A percentile compares a stretch with the other conserved stretches of the same genome.
Evolutionary conservation across 1,140 invertebrate species (phyloP).

Genomic region (Orchesella cincta): DNA sequence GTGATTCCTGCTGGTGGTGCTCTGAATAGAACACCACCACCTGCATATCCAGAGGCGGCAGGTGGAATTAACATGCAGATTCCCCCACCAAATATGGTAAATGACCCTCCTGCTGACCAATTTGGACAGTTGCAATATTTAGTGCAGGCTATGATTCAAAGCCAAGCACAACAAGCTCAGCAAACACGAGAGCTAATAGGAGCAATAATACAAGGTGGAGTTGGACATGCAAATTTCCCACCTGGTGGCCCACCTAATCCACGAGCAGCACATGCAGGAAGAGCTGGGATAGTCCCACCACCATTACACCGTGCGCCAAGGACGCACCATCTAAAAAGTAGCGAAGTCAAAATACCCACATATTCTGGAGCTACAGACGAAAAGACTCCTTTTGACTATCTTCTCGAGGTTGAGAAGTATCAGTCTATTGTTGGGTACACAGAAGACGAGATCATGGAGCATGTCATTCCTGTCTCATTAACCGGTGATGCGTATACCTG

Average conservation of each 20-base stretch:
- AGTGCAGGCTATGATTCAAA: too few species aligned
- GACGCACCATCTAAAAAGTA: slow-evolving; percentile 33
- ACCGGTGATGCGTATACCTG: slow-evolving; percentile 35
- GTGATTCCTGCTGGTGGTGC: neutral
- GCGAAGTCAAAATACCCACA: slow-evolving; percentile 29
- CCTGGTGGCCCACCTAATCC: neutral
- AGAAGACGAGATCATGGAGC: slow-evolving; percentile 16
- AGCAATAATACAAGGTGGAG: neutral
- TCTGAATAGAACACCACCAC: neutral
- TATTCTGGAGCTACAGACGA: slow-evolving; percentile 26
- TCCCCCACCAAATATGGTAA: neutral
- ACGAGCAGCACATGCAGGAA: neutral
- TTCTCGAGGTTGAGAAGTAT: slow-evolving; percentile 41
- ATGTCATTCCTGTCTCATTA: slow-evolving; percentile 34
- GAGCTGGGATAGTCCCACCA: neutral
- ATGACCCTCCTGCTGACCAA: neutral
- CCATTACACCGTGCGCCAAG: neutral
- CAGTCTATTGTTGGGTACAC: slow-evolving; percentile 26
- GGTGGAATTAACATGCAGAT: too few species aligned
- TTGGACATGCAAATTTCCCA: neutral
- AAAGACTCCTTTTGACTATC: slow-evolving; percentile 41
- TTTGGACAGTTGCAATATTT: neutral
- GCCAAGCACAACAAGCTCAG: too few species aligned
- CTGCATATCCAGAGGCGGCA: neutral
- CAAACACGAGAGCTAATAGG: neutral